These are phyloP conservation scores for Charadrius vociferus DNA, from an alignment of 2,113 vertebrate species.

Conservation along the genomic window DNA sequence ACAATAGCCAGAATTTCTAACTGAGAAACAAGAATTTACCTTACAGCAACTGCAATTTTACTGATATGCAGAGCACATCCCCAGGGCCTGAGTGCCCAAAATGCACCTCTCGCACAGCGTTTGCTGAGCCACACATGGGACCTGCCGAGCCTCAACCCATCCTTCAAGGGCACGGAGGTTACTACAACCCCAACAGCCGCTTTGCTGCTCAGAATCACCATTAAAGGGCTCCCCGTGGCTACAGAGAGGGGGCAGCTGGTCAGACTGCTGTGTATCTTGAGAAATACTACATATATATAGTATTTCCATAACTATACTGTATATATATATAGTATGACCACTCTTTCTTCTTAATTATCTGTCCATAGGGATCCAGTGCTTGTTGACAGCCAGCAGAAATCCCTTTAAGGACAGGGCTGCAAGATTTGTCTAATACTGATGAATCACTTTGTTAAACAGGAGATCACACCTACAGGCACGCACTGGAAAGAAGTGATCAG, in stretches of 20 bases:
- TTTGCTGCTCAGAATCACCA: background rate
- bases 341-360: background rate
- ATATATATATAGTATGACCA: background rate
- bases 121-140: background rate
- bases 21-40: background rate
- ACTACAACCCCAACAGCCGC: background rate
- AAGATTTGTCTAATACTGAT: background rate
- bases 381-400: background rate
- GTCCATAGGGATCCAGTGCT: background rate
- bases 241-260: too few relatives aligned
- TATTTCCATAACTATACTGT: too few relatives aligned
- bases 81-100: background rate
- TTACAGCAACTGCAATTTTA: background rate
- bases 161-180: background rate
- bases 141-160: background rate
- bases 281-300: background rate
- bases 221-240: background rate
- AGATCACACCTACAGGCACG: background rate
- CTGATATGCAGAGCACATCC: background rate
- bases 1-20: background rate
- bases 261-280: background rate
- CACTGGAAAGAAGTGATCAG: background rate
- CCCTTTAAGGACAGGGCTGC: background rate
- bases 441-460: background rate
- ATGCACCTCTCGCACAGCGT: background rate